Base-by-base conservation (phyloP, 2,113 vertebrate species). In the Silurus glanis region DNA sequence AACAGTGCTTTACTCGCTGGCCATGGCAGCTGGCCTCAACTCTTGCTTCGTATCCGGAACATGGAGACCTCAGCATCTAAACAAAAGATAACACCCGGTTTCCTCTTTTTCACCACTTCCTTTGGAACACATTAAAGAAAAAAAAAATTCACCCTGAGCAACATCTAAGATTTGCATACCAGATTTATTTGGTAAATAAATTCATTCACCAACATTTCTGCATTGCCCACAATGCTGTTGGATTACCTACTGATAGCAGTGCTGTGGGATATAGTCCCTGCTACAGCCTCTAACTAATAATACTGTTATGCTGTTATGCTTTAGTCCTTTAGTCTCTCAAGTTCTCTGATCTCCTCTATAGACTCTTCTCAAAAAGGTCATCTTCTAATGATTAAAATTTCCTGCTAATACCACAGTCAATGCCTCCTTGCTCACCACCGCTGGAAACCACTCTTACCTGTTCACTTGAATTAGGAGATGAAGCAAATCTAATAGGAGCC, bases 1-100 rank as follows among this genome's bases (percentile, higher is more conserved):
- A 93, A 94, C 94, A 94, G 92, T 92, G 91, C 91, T 91, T 92
- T 90, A 93, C 92, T 86, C 92, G 92, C 92, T 90, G 92, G 94
- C 89, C 90, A 91, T 91, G 91, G 90, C 92, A 93, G 90, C 89
- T 51, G 86, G 87, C 80, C 87, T 62, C 69, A 21, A 66, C 80
- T 89, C 76, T 90, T 93, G 90, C 92, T 91, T 37, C 90, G 90
- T 89, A 93, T 93, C 92, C 90, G 92, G 91, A 92, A 91, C 88
- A 91, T 91, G 89, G 89, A 92, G 90, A 91, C 91, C 89, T 94
- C 93, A 91, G 91, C 92, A 93, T 92, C 90, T 80, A 93, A 94
- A 94, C 93, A 94, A 92, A 94, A 93, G 93, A 93, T 94, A 93
- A 92, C 91, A 78, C 74, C 55, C 67, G 64, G 85, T 90, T 92